These are phyloP conservation scores for Rhyzopertha dominica DNA, from an alignment of 1,140 invertebrate species.

Conservation along the genomic window DNA sequence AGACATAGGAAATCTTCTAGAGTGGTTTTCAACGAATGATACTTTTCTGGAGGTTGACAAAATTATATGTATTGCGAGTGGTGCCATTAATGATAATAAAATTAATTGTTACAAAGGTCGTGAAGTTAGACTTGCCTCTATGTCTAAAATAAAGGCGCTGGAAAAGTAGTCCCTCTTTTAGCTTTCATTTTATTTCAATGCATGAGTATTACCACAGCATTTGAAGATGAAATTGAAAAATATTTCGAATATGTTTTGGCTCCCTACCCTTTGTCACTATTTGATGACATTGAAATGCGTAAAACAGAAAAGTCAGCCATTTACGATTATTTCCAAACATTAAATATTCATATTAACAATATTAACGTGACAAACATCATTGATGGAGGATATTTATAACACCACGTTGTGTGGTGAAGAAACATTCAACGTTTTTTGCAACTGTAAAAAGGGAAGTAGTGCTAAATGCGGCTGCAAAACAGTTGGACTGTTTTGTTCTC, in stretches of 20 bases:
- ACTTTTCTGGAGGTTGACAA: conserved; percentile 29
- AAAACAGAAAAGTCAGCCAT: conserved; percentile 41
- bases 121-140: conserved; percentile 35
- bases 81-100: conserved; percentile 37
- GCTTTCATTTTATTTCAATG: conserved; percentile 34
- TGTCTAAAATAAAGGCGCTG: conserved; percentile 28
- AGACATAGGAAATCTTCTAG: conserved; percentile 34
- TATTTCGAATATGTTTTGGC: conserved; percentile 42
- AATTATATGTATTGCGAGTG: conserved; percentile 38
- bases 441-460: no score
- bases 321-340: conserved; percentile 32
- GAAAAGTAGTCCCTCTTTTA: conserved; percentile 7
- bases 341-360: conserved; percentile 16
- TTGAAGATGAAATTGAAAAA: conserved; percentile 33
- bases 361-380: conserved; percentile 20
- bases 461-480: no score
- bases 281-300: conserved; percentile 40
- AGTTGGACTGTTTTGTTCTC: no score
- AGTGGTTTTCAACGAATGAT: conserved; percentile 39
- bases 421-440: no score
- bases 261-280: conserved; percentile 36
- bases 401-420: conserved; percentile 34
- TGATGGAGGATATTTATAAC: conserved; percentile 39
- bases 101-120: conserved; percentile 43
- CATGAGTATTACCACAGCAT: conserved; percentile 27